A percentile compares a stretch with the other conserved stretches of the same genome.
phyloP scores from a whole-genome alignment of 2,888 invertebrate species.

The Lordiphosa fenestrarum region DNA sequence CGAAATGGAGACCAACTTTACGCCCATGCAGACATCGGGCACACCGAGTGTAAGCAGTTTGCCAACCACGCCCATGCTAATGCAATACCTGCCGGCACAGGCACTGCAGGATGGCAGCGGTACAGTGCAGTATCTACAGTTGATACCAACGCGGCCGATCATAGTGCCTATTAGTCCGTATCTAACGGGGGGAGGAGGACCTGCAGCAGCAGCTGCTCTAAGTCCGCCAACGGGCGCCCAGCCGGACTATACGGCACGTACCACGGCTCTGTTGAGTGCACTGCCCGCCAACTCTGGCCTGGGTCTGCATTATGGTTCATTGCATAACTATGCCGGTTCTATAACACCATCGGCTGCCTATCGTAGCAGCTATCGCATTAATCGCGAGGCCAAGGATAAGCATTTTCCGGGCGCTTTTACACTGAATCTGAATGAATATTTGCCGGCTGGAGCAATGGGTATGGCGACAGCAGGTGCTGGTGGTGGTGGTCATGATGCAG shows the following conservation, averaged over 20 bases:
- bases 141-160: constrained; percentile 79
- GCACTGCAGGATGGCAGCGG: constrained; percentile 65
- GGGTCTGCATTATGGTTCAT: constrained; percentile 56
- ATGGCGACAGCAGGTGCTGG: constrained; percentile 17
- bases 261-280: constrained; percentile 48
- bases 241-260: constrained; percentile 50
- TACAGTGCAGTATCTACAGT: constrained; percentile 78
- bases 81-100: constrained; percentile 79
- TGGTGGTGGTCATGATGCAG: constrained; percentile 36
- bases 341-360: constrained; percentile 45
- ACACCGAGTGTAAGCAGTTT: constrained; percentile 37
- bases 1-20: constrained; percentile 77
- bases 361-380: constrained; percentile 73
- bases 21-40: constrained; percentile 68
- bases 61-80: constrained; percentile 75
- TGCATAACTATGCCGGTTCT: constrained; percentile 55
- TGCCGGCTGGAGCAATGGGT: constrained; percentile 52
- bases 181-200: too few species aligned
- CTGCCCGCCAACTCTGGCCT: constrained; percentile 39
- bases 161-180: constrained; percentile 79
- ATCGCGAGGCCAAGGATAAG: constrained; percentile 76
- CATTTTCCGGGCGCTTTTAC: constrained; percentile 54
- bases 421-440: constrained; percentile 78
- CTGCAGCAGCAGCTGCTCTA: constrained; percentile 19
- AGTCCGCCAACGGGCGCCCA: constrained; percentile 21